These are phyloP conservation scores for Stenolophus ochropezus DNA, from an alignment of 2,888 invertebrate species.

Conservation along the genomic window DNA sequence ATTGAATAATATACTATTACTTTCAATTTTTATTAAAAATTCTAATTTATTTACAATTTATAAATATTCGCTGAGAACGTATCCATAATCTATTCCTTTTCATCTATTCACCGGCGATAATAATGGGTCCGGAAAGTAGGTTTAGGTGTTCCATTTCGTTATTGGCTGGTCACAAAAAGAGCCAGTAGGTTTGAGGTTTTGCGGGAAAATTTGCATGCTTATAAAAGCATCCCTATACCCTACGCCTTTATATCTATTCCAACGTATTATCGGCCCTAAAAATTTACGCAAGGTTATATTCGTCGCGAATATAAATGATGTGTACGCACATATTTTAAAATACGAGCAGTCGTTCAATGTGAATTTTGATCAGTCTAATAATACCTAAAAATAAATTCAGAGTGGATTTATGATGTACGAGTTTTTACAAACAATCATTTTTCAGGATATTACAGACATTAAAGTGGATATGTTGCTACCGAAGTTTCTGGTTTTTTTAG, in stretches of 20 bases:
- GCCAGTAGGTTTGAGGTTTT: neutral
- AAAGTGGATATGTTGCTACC: neutral
- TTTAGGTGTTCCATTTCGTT: neutral
- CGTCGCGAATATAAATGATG: slow-evolving; percentile 36
- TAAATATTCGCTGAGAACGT: no score
- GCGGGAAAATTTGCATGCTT: slow-evolving; percentile 21
- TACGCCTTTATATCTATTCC: slow-evolving; percentile 25
- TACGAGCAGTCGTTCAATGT: neutral
- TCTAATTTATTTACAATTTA: no score
- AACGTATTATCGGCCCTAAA: slow-evolving; percentile 38
- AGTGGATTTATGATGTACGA: neutral
- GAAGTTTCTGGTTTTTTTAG: no score
- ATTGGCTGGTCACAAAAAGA: neutral
- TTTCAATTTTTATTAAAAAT: no score
- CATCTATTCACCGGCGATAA: no score
- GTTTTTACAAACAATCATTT: neutral
- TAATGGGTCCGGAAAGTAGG: neutral
- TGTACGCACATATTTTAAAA: slow-evolving; percentile 25
- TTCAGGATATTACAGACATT: neutral
- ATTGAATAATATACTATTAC: no score
- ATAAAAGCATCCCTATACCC: slow-evolving; percentile 21
- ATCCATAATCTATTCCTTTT: no score
- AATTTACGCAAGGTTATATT: slow-evolving; percentile 37
- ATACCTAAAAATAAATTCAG: neutral
- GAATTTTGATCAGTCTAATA: slow-evolving; percentile 8